These are phyloP conservation scores for Cydia splendana DNA, from an alignment of 1,140 invertebrate genomes.

Conservation along the genomic window DNA sequence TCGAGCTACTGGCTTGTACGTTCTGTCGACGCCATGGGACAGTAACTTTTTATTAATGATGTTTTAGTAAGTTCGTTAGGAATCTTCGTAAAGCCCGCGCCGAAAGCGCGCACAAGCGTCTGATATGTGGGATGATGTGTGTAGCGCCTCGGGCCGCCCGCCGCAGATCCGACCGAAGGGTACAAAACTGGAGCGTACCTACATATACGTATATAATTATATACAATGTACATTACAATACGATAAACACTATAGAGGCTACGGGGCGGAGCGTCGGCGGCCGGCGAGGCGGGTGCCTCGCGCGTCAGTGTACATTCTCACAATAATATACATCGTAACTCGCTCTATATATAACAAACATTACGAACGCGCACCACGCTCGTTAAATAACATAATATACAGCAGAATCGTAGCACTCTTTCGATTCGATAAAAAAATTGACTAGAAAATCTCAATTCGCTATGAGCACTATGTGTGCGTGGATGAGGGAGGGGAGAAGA, in stretches of 20 bases:
- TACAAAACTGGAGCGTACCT: constrained; percentile 72
- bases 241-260: constrained; percentile 65
- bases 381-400: constrained; percentile 76
- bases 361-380: constrained; percentile 71
- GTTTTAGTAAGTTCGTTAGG: not conserved
- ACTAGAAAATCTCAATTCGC: constrained; percentile 78
- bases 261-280: constrained; percentile 62
- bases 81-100: constrained; percentile 37
- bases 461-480: constrained; percentile 75
- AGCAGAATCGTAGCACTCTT: constrained; percentile 74
- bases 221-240: constrained; percentile 77
- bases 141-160: constrained; percentile 68
- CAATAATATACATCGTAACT: constrained; percentile 76
- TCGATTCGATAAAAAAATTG: constrained; percentile 78
- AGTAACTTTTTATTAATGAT: not conserved
- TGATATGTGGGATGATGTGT: constrained; percentile 78
- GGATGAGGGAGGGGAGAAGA: constrained; percentile 67
- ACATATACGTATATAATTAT: constrained; percentile 71
- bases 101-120: constrained; percentile 64
- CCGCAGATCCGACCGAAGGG: constrained; percentile 57
- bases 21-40: constrained; percentile 50
- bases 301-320: constrained; percentile 74
- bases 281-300: constrained; percentile 57
- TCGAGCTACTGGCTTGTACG: constrained; percentile 69
- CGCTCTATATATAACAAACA: constrained; percentile 78